Percentiles rank a stretch among this genome's conserved stretches.
Evolutionary conservation across 1,140 invertebrate species (phyloP).

Genomic region (Pantala flavescens): DNA sequence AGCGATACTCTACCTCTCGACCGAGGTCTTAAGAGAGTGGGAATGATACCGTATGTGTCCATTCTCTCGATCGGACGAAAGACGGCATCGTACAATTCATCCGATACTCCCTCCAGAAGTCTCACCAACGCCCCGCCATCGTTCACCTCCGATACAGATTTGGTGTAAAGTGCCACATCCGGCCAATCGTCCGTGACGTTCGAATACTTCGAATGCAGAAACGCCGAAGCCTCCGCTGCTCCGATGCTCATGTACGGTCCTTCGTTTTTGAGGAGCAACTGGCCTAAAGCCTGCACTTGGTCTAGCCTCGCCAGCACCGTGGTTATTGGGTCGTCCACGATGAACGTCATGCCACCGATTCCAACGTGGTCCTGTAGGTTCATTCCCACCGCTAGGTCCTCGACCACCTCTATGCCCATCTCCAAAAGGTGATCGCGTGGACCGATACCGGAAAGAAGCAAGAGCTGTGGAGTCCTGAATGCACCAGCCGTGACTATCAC

Average conservation of each 20-base stretch:
- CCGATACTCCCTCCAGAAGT: neutral
- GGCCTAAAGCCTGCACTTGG: conserved; percentile 37
- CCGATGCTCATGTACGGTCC: conserved; percentile 61
- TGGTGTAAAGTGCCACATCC: neutral
- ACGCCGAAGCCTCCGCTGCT: conserved; percentile 55
- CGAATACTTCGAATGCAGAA: conserved; percentile 69
- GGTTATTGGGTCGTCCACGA: conserved; percentile 42
- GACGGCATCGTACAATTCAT: neutral
- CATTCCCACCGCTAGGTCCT: conserved; percentile 54
- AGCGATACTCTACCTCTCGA: neutral
- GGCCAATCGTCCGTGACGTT: conserved; percentile 38
- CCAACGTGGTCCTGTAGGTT: conserved; percentile 66
- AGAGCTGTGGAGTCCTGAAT: conserved; percentile 57
- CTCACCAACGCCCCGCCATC: neutral
- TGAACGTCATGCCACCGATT: conserved; percentile 47
- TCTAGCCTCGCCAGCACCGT: conserved; percentile 48
- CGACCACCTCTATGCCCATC: conserved; percentile 34
- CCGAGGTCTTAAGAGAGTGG: conserved; percentile 46
- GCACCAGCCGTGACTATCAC: conserved; percentile 60
- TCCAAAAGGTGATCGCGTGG: conserved; percentile 46
- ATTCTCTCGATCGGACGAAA: neutral
- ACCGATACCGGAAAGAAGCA: conserved; percentile 66
- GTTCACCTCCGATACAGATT: neutral
- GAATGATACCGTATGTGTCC: conserved; percentile 47
- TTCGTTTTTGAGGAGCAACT: conserved; percentile 42